Conservation (phyloP, 2,888 invertebrate species). For the Folsomia candida region DNA sequence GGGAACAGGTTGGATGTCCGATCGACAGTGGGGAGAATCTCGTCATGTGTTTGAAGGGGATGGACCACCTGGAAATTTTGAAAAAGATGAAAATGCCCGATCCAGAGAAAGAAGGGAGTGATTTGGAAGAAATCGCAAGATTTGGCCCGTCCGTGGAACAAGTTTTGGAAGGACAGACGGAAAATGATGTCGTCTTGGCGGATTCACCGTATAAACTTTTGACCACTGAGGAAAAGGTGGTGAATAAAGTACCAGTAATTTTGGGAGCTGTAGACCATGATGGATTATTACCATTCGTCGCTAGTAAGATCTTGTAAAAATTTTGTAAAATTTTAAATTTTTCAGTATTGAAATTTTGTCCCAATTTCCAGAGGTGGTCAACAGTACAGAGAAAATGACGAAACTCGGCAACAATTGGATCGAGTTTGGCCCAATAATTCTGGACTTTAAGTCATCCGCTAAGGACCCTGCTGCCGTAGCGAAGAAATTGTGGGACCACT, state of each 20-base stretch:
- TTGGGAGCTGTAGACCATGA: not conserved
- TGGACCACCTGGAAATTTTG: constrained; percentile 23
- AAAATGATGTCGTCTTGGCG: constrained; percentile 25
- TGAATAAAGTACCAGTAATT: not conserved
- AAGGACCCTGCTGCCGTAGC: constrained; percentile 27
- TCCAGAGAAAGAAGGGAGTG: constrained; percentile 11
- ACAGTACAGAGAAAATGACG: constrained; percentile 17
- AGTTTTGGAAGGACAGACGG: constrained; percentile 25
- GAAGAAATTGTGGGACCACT: constrained; percentile 30
- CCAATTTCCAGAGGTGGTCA: constrained; percentile 24
- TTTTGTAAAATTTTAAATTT: no score
- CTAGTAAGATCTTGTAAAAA: not conserved
- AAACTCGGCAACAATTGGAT: constrained; percentile 34
- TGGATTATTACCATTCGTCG: not conserved
- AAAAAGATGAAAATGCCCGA: constrained; percentile 19
- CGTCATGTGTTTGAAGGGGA: constrained; percentile 36
- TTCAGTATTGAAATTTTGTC: no score
- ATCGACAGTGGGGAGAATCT: constrained; percentile 31
- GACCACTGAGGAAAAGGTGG: not conserved
- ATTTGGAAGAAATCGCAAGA: constrained; percentile 5
- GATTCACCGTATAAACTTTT: constrained; percentile 35
- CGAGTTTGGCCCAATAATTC: constrained; percentile 21
- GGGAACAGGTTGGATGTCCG: constrained; percentile 38
- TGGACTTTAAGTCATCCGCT: constrained; percentile 26
- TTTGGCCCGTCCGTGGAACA: constrained; percentile 39